phyloP scores from a whole-genome alignment of 2,888 invertebrate species.

The Netelia fuscicornis region DNA sequence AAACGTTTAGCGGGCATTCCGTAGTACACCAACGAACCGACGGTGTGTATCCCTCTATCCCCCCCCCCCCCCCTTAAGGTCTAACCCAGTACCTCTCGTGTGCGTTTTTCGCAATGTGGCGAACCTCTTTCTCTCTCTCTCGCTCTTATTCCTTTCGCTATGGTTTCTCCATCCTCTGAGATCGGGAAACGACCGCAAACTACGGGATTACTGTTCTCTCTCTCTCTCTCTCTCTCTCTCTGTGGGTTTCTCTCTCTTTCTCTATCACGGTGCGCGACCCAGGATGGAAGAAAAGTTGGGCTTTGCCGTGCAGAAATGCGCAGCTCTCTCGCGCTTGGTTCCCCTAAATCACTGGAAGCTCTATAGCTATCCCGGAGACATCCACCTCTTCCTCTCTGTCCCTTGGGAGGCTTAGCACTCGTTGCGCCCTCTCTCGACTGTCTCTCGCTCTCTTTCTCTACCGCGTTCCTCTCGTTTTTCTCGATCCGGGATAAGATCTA shows the following conservation, averaged over 20 bases:
- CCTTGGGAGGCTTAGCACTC: slow-evolving; percentile 43
- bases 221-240: not conserved
- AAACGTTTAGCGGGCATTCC: slow-evolving; percentile 65
- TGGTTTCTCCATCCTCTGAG: slow-evolving; percentile 38
- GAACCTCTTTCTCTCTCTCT: slow-evolving; percentile 9
- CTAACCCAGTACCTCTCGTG: slow-evolving; percentile 14
- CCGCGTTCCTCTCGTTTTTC: not conserved
- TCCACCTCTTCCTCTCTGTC: slow-evolving; percentile 29
- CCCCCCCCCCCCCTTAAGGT: not conserved
- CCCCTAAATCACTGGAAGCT: slow-evolving; percentile 65
- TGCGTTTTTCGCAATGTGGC: slow-evolving; percentile 38
- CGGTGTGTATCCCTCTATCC: slow-evolving; percentile 46
- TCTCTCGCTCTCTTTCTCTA: slow-evolving; percentile 16
- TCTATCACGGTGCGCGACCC: not conserved
- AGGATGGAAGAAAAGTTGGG: slow-evolving; percentile 65
- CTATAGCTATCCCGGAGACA: slow-evolving; percentile 14
- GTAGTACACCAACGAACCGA: slow-evolving; percentile 46
- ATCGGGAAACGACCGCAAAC: slow-evolving; percentile 64
- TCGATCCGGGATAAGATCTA: slow-evolving; percentile 12
- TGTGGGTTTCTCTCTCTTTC: slow-evolving; percentile 17
- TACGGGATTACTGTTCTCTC: slow-evolving; percentile 53
- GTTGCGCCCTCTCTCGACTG: slow-evolving; percentile 17
- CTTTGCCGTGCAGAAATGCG: slow-evolving; percentile 29
- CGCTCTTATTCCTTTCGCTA: not conserved
- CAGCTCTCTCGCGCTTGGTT: slow-evolving; percentile 12